Base-by-base conservation (phyloP, 2,113 vertebrate species). In the Misgurnus mizolepis region DNA sequence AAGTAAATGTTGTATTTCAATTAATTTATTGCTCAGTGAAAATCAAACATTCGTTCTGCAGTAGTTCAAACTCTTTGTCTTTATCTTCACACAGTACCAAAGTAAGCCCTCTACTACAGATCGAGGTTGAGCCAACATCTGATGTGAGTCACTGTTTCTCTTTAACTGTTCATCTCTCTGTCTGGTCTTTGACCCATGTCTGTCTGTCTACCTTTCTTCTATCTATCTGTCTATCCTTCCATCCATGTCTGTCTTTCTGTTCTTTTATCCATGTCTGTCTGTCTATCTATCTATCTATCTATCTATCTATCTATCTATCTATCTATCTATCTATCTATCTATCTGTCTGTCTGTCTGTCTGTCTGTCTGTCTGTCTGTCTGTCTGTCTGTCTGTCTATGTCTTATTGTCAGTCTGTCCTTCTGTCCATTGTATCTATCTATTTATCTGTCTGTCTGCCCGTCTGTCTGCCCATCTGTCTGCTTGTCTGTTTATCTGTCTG, bases 121-220 rank as follows among this genome's bases (percentile, higher is more conserved):
- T 99, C 90, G 98, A 98, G 94, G 96, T 99, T 82, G 97, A 98
- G 87, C 95, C 96, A 61, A 97, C 95, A 65, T 98, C 96, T 0
- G 98, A 99, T 88, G 98, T 99, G 89, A 96, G 96, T 91, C 39
- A 34, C 12, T 2, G 39, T 61, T 66, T 66, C 5, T 0, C 1
- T 17, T 45, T 6, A 45, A 6, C 43, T 45, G 43, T 45, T 7
- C 7, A 7, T 45, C 22, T 4, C 22, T 69, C 41, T 14, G 12
- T 62, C 60, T 3, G 14, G 17, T 65, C 49, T 60, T 4, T 18
- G 7, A 5, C n/a, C n/a, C 4, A 6, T 39, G 39, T 60, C 50
- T 18, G 18, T 45, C 14, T 53, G 11, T 53, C 45, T 47, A 10
- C 49, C 10, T 3, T 47, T 6, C 18, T 0, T 9, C 15, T 18